phyloP scores from a whole-genome alignment of 1,140 invertebrate species.

The Gonioctena quinquepunctata region DNA sequence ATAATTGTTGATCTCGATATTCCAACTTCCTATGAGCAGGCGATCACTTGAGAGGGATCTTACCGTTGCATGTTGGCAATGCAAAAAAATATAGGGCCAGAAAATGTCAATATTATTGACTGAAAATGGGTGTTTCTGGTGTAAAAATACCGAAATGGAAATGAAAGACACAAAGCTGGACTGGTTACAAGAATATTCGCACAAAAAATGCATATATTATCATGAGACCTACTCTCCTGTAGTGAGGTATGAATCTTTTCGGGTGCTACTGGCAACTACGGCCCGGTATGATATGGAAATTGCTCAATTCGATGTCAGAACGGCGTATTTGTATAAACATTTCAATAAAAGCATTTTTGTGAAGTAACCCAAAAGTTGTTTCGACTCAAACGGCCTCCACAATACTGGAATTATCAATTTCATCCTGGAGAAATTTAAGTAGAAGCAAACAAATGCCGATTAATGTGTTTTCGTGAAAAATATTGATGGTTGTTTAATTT shows the following conservation, averaged over 20 bases:
- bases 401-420: no score
- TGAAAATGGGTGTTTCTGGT: not conserved
- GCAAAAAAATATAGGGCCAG: no score
- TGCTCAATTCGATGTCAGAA: slow-evolving; percentile 53
- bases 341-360: slow-evolving; percentile 57
- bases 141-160: not conserved
- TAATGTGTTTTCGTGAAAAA: no score
- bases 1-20: no score
- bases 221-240: slow-evolving; percentile 54
- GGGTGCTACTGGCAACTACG: slow-evolving; percentile 52
- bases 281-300: slow-evolving; percentile 46
- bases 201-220: slow-evolving; percentile 52
- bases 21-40: no score
- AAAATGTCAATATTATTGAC: no score
- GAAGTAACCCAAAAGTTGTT: slow-evolving; percentile 52
- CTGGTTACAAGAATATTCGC: slow-evolving; percentile 52
- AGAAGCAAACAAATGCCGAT: no score
- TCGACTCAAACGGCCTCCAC: no score
- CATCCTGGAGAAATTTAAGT: no score
- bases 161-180: slow-evolving; percentile 46
- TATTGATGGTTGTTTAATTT: no score
- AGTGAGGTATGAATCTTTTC: slow-evolving; percentile 47
- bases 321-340: slow-evolving; percentile 56
- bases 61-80: no score
- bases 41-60: no score